Evolutionary conservation across 2,797 vertebrate genomes (phyloP), one percentile per base, ranked within the genome.

Genomic region (Astyanax mexicanus): DNA sequence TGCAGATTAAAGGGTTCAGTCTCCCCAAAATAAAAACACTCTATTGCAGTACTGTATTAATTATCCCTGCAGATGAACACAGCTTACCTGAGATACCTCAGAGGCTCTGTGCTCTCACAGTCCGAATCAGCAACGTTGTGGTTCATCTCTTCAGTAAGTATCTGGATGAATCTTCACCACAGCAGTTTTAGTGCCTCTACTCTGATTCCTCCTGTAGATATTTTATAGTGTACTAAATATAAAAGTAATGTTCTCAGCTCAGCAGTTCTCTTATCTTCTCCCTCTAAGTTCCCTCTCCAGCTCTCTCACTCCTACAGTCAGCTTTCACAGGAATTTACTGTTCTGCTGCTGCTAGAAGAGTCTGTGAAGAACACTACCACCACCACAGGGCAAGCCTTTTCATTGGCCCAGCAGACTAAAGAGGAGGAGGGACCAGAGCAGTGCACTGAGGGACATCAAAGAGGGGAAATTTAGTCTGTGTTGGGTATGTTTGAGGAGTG

Each of bases 71-170:
- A 23, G 8, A 2, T 35, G 40, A 21, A 49, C 17, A 54, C 21
- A 21, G 21, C 71, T 73, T 49, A 85, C 82, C 82, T 85, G 66
- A 85, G 76, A 61, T 84, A 85, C 11, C 72, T 78, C 21, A 81
- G 52, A 7, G 51, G 77, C 47, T 72, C 73, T 17, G 32, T 38
- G 29, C 42, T 15, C 17, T 64, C 74, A 0, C 32, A 35, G 37
- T 78, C 72, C n/a, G 8, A 55, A 23, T 79, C 75, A 15, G 67
- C 40, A 23, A 38, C 21, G 45, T 57, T 52, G 23, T 72, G 69
- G 74, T 75, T 78, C 84, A 82, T 85, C 54, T 64, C 70, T 12
- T 11, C 27, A 32, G 27, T 29, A 44, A 5, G 29, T 17, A 1
- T n/a, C 21, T 27, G 3, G 21, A 27, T 9, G 6, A 27, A 27